phyloP scores from a whole-genome alignment of 2,888 invertebrate species.

The Rhagophthalmus giganteus region DNA sequence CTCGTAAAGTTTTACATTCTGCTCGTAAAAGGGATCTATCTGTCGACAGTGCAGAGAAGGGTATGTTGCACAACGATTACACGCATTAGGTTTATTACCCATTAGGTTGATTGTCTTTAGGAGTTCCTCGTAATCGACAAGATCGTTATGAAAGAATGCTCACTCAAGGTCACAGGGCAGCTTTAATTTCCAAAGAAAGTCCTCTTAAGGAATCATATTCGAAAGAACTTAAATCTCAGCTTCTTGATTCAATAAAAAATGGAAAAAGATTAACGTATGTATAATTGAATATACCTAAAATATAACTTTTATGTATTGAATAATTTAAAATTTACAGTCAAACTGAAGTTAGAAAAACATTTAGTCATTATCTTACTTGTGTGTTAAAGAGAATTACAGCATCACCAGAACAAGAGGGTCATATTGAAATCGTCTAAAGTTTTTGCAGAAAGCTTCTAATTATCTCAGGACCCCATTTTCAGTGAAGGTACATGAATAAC shows the following conservation, averaged over 20 bases:
- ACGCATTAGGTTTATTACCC: not conserved
- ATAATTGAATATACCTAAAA: conserved; percentile 54
- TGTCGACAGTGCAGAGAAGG: conserved; percentile 36
- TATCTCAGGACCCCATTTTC: conserved; percentile 71
- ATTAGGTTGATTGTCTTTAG: conserved; percentile 10
- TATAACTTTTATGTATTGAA: not conserved
- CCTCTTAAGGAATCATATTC: conserved; percentile 47
- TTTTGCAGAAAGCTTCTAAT: conserved; percentile 73
- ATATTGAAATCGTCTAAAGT: conserved; percentile 73
- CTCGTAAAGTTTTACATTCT: conserved; percentile 39
- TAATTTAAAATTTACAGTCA: conserved; percentile 54
- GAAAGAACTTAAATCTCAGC: conserved; percentile 48
- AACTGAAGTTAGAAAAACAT: conserved; percentile 74
- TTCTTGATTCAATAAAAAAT: conserved; percentile 61
- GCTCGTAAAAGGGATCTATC: conserved; percentile 44
- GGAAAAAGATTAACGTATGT: conserved; percentile 71
- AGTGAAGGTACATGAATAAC: conserved; percentile 57
- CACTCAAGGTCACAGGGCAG: conserved; percentile 49
- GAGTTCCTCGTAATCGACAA: conserved; percentile 40
- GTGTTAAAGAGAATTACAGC: conserved; percentile 68
- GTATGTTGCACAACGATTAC: conserved; percentile 2
- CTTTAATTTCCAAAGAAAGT: conserved; percentile 50
- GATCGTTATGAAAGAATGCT: conserved; percentile 54
- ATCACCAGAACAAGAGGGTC: conserved; percentile 60
- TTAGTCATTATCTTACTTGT: conserved; percentile 75